Evolutionary conservation across 1,140 invertebrate species (phyloP).

Genomic region (Argopecten irradians): DNA sequence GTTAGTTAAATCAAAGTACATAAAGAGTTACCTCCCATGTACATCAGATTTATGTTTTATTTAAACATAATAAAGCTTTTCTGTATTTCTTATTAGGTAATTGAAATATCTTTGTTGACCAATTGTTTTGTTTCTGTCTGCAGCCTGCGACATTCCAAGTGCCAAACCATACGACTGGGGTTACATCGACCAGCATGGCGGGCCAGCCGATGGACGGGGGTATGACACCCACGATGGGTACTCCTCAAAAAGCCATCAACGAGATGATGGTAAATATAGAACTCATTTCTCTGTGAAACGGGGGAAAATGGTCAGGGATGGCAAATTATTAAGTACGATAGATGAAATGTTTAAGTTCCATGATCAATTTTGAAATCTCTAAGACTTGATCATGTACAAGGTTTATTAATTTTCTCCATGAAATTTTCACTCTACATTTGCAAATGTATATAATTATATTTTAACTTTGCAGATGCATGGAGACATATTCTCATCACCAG

Average conservation of each 20-base stretch:
- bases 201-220: slow-evolving; percentile 48
- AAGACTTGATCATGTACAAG: no score
- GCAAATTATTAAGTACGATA: no score
- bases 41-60: no score
- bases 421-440: not conserved
- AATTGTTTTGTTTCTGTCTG: slow-evolving; percentile 35
- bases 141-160: slow-evolving; percentile 64
- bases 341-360: no score
- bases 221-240: slow-evolving; percentile 57
- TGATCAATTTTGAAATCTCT: no score
- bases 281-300: not conserved
- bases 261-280: slow-evolving; percentile 55
- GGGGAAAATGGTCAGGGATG: not conserved
- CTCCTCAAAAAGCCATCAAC: slow-evolving; percentile 58
- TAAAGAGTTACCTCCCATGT: no score
- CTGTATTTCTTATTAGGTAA: not conserved
- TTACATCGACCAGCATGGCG: slow-evolving; percentile 50
- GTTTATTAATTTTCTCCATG: not conserved
- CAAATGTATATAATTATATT: not conserved
- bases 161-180: slow-evolving; percentile 51
- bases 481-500: slow-evolving; percentile 62
- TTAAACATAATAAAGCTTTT: not conserved
- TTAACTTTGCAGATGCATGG: slow-evolving; percentile 55
- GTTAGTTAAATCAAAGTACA: no score
- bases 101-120: not conserved